Percentiles rank a stretch among this genome's conserved stretches.
These are phyloP conservation scores for Ailuropoda melanoleuca DNA, from an alignment of 2,113 vertebrate species.

Conservation along the genomic window DNA sequence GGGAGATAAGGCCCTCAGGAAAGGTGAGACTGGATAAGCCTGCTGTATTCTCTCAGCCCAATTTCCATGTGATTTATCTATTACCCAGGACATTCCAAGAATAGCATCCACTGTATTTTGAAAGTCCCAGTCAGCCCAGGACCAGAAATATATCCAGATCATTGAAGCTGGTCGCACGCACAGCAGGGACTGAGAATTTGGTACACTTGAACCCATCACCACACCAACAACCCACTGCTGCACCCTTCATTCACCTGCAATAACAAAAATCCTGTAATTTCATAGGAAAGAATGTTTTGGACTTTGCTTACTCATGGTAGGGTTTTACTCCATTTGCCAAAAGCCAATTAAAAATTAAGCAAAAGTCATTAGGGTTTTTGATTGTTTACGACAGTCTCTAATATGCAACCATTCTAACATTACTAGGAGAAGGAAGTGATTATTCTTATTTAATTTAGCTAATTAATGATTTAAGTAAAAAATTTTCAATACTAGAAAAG, in stretches of 20 bases:
- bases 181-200: neutral
- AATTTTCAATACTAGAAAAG: neutral
- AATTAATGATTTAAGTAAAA: neutral
- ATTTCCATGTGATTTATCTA: neutral
- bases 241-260: neutral
- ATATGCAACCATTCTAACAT: neutral
- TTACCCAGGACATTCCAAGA: neutral
- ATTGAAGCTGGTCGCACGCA: neutral
- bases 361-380: neutral
- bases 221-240: neutral
- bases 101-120: neutral
- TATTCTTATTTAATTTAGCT: neutral
- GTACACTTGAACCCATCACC: neutral
- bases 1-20: neutral
- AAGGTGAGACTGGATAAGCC: neutral
- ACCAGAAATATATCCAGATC: neutral
- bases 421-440: neutral
- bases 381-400: neutral
- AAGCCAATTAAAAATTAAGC: neutral
- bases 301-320: neutral
- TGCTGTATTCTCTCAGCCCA: neutral
- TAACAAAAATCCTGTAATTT: neutral
- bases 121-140: neutral
- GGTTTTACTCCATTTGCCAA: neutral
- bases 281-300: neutral